These are phyloP conservation scores for Trypoxylus dichotomus DNA, from an alignment of 1,140 invertebrate genomes.

Conservation along the genomic window DNA sequence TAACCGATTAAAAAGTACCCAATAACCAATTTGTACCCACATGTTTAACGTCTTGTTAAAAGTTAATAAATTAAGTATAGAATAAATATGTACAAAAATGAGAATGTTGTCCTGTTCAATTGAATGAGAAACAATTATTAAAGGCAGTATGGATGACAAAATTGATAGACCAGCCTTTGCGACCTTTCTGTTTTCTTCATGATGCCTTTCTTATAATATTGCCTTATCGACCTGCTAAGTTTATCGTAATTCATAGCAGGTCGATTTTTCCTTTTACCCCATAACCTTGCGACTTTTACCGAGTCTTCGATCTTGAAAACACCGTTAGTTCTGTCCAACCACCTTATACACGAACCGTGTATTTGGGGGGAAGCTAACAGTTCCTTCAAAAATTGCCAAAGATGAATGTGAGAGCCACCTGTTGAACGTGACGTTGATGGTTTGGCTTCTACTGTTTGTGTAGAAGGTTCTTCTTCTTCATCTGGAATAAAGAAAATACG, in stretches of 20 bases:
- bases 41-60: neutral
- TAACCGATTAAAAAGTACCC: neutral
- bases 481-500: constrained; percentile 51
- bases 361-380: constrained; percentile 82
- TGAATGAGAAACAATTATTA: constrained; percentile 52
- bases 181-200: constrained; percentile 99
- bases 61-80: constrained; percentile 17
- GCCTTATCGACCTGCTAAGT: constrained; percentile 93
- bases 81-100: constrained; percentile 26
- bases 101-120: constrained; percentile 2
- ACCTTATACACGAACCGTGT: constrained; percentile 92
- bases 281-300: constrained; percentile 90
- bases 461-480: constrained; percentile 58
- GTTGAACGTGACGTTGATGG: constrained; percentile 44
- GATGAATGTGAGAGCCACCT: constrained; percentile 79
- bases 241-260: constrained; percentile 99
- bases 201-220: constrained; percentile 99
- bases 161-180: constrained; percentile 98
- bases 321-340: constrained; percentile 91
- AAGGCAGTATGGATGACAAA: constrained; percentile 91
- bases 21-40: constrained; percentile 23
- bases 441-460: constrained; percentile 39
- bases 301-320: constrained; percentile 99
- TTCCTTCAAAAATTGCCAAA: constrained; percentile 99
- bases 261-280: constrained; percentile 96